Evolutionary conservation across 2,797 vertebrate species (phyloP).

Genomic region (Apodemus agrarius): DNA sequence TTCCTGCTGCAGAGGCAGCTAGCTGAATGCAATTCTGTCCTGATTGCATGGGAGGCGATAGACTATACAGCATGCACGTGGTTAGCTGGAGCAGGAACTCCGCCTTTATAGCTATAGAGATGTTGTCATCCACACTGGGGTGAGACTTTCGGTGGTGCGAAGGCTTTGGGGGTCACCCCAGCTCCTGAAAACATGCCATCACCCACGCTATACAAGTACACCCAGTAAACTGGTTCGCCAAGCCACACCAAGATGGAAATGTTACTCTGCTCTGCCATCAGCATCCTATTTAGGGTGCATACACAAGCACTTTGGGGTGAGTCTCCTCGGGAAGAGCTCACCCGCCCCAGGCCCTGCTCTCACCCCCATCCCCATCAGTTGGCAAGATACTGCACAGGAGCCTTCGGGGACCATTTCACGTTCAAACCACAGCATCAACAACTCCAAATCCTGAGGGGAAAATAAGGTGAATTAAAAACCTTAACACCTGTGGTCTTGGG

Average conservation of each 20-base stretch:
- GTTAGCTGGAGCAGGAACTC: background rate
- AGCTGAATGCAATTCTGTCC: background rate
- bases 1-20: background rate
- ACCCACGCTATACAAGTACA: background rate
- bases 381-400: background rate
- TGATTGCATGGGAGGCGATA: background rate
- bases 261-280: background rate
- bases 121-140: too few species aligned
- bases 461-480: background rate
- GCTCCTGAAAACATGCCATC: background rate
- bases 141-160: background rate
- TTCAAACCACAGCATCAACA: background rate
- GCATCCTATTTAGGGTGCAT: background rate
- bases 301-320: too few species aligned
- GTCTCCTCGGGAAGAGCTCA: background rate
- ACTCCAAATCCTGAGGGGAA: background rate
- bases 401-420: background rate
- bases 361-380: too few species aligned
- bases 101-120: background rate
- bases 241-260: background rate
- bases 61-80: background rate
- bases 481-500: background rate
- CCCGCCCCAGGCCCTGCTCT: background rate
- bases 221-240: background rate
- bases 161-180: background rate